Conservation (phyloP, 1,140 invertebrate species). For the Aricia agestis region DNA sequence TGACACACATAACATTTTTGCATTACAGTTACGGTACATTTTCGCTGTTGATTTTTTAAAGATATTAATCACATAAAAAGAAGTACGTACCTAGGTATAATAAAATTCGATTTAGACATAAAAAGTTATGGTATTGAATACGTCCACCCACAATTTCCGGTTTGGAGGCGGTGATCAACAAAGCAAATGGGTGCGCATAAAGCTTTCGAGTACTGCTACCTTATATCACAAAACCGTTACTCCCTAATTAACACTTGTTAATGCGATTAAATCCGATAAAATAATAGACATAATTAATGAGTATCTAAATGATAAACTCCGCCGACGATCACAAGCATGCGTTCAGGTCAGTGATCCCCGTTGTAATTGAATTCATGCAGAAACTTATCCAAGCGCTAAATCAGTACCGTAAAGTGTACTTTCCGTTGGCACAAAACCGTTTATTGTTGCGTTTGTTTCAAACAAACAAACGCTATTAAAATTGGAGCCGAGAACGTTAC, state of each 20-base stretch:
- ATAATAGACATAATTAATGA: conserved; percentile 17
- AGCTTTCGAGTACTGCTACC: background rate
- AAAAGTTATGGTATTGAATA: background rate
- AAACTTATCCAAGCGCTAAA: conserved; percentile 65
- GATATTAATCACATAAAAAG: background rate
- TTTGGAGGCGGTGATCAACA: background rate
- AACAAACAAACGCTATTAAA: conserved; percentile 41
- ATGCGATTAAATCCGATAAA: conserved; percentile 3
- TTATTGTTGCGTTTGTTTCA: conserved; percentile 43
- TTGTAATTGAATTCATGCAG: conserved; percentile 62
- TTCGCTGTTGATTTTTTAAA: background rate
- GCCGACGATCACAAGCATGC: conserved; percentile 27
- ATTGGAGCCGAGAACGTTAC: conserved; percentile 33
- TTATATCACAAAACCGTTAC: background rate
- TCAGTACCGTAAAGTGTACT: conserved; percentile 57
- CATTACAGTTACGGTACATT: background rate
- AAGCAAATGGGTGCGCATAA: background rate
- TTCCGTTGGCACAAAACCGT: conserved; percentile 43
- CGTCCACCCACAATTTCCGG: background rate
- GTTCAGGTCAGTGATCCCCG: conserved; percentile 48
- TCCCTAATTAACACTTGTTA: background rate
- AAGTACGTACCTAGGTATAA: too few species aligned
- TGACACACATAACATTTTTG: background rate
- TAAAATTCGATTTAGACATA: background rate
- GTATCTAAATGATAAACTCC: conserved; percentile 18